Base-by-base conservation (phyloP, 2,113 vertebrate genomes). In the Platichthys stellatus region DNA sequence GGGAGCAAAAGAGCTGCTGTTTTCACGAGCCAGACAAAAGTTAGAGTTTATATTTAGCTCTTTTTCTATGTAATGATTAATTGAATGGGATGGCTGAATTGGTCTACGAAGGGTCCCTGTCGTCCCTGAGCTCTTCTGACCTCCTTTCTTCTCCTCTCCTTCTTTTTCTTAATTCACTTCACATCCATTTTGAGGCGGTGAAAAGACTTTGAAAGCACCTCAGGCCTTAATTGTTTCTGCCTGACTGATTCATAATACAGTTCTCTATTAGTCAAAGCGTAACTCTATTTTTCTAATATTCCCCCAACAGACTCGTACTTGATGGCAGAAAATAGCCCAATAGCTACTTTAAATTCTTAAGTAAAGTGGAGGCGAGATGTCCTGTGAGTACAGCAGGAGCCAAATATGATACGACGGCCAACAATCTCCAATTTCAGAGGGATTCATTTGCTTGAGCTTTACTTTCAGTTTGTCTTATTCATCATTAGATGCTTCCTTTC, bases 141-240 rank as follows among this genome's bases (percentile, higher is more conserved):
- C 93, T 88, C 78, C 53, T 92, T 90, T 85, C 53, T 9, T 40
- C 65, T 13, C 63, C n/a, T 45, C 40, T 59, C 62, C 67, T 5
- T 38, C 51, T 57, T 76, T 71, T 85, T 67, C 63, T 80, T 82
- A 80, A 89, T 85, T 86, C 81, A 74, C 70, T 83, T 90, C 74
- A 82, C 90, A 89, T 87, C 82, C 71, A 87, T 88, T 92, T 21
- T 35, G 20, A 83, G 61, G 90, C 92, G 84, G 80, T 88, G 84
- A 92, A 93, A 92, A 91, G 87, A 90, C 78, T 86, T 82, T 85
- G 83, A 93, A 86, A 92, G 90, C 88, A 92, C 92, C 86, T 77
- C 74, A 1, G 89, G 90, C 89, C 82, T 79, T 78, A 87, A 87
- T 89, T 82, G 83, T 92, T 90, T 88, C 81, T 78, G 88, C 88